These are phyloP conservation scores for Cotesia vestalis DNA, from an alignment of 1,140 invertebrate species.

Conservation along the genomic window DNA sequence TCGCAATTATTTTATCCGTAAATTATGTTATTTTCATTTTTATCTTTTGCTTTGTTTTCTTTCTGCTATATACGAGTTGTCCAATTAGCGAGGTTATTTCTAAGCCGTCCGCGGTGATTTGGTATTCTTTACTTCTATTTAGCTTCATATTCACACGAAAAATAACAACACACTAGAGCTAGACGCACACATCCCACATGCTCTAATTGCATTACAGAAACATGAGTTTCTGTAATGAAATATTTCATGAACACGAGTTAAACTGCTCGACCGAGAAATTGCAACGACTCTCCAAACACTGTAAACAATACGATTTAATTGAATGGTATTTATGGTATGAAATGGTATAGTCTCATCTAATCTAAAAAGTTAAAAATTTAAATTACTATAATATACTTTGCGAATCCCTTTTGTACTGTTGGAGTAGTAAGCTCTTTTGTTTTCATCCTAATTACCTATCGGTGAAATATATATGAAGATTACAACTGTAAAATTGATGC, in stretches of 20 bases:
- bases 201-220: constrained; percentile 62
- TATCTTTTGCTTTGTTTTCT: too few species aligned
- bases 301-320: background rate
- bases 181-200: constrained; percentile 40
- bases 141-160: background rate
- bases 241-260: constrained; percentile 48
- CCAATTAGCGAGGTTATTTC: constrained; percentile 58
- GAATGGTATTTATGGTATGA: background rate
- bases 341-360: too few species aligned
- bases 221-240: constrained; percentile 52
- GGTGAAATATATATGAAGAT: constrained; percentile 10
- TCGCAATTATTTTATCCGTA: constrained; percentile 55
- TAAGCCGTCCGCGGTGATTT: constrained; percentile 39
- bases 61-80: constrained; percentile 46
- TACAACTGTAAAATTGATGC: constrained; percentile 19
- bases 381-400: background rate
- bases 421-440: background rate
- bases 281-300: constrained; percentile 31
- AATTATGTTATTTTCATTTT: constrained; percentile 48
- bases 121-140: background rate
- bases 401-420: background rate
- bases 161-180: background rate
- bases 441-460: background rate
- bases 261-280: constrained; percentile 48
- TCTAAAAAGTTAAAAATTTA: background rate